These are phyloP conservation scores for Mionectes olivaceus DNA, from an alignment of 2,797 vertebrate genomes.

Conservation along the genomic window DNA sequence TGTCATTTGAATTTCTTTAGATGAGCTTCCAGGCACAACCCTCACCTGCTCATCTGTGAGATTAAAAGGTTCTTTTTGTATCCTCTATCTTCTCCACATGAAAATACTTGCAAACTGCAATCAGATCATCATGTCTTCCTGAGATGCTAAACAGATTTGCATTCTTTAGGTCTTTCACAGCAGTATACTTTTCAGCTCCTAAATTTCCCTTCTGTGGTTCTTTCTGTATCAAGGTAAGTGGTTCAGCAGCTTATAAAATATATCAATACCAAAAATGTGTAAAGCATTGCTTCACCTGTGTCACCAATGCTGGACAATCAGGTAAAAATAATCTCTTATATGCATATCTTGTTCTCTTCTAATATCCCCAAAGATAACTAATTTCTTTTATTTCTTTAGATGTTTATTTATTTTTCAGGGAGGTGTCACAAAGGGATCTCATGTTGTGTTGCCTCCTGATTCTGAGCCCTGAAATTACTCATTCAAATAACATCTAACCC, in stretches of 20 bases:
- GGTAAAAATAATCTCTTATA: neutral
- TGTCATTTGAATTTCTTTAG: neutral
- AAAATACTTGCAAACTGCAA: neutral
- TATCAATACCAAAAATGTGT: neutral
- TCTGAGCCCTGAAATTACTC: neutral
- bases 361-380: neutral
- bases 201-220: neutral
- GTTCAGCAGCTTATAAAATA: neutral
- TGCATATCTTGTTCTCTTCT: neutral
- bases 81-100: neutral
- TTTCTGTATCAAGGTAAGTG: neutral
- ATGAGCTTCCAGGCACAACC: neutral
- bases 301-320: neutral
- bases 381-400: neutral
- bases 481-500: neutral
- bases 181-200: neutral
- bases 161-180: neutral
- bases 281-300: neutral
- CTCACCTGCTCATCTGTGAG: fast-evolving
- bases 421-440: neutral
- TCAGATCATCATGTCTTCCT: neutral
- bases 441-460: neutral
- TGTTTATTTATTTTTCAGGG: neutral
- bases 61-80: neutral
- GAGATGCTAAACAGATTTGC: neutral